Percentiles rank a stretch among this genome's conserved stretches.
phyloP scores from a whole-genome alignment of 2,113 vertebrate genomes.

The Aramus guarauna region DNA sequence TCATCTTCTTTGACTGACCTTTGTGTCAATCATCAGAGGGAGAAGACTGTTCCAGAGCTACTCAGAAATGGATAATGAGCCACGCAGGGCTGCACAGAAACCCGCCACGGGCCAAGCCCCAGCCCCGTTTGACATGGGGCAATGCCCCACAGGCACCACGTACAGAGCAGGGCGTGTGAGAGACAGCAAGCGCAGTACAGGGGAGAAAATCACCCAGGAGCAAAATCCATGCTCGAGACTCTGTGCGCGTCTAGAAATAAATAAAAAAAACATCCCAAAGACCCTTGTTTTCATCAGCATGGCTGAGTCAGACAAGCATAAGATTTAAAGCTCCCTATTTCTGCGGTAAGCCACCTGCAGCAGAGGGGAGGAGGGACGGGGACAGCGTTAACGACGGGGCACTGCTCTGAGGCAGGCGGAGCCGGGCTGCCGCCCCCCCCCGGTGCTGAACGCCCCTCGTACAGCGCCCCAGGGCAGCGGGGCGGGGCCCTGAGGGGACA shows the following conservation, averaged over 20 bases:
- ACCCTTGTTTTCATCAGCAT: rapidly evolving
- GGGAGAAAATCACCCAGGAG: background rate
- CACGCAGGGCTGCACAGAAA: rapidly evolving
- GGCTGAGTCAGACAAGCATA: rapidly evolving
- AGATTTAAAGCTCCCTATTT: background rate
- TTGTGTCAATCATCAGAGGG: background rate
- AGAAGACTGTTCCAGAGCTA: background rate
- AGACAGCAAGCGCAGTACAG: rapidly evolving
- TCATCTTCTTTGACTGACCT: background rate
- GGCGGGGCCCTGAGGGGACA: too few relatives aligned
- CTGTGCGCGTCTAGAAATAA: too few relatives aligned
- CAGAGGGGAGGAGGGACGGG: rapidly evolving
- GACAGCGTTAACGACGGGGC: rapidly evolving
- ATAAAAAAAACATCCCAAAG: too few relatives aligned
- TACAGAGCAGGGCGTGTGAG: rapidly evolving
- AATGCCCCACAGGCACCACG: rapidly evolving
- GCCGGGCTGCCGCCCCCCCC: too few relatives aligned
- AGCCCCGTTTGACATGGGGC: rapidly evolving
- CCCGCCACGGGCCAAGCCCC: rapidly evolving
- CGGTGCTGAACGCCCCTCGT: background rate
- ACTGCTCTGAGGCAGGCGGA: too few relatives aligned
- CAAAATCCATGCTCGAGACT: too few relatives aligned
- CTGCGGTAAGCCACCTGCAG: background rate
- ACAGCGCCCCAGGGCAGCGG: rapidly evolving
- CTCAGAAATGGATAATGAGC: rapidly evolving